Conservation (phyloP, 2,113 vertebrate genomes). For the Paraplagusia blochii region DNA sequence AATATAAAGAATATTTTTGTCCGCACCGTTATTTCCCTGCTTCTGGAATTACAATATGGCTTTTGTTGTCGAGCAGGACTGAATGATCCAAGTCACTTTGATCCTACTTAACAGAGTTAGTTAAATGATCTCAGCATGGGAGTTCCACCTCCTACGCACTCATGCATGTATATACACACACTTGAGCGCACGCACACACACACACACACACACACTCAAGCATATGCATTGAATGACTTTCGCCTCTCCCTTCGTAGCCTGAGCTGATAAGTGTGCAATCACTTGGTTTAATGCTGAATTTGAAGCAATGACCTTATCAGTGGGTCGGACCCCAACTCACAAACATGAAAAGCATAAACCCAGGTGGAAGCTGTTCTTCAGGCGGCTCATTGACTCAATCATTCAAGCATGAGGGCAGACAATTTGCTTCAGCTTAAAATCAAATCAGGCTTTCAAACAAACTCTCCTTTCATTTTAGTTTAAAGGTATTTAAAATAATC, state of each 20-base stretch:
- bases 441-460: constrained; percentile 19
- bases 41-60: constrained; percentile 75
- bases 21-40: constrained; percentile 59
- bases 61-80: constrained; percentile 72
- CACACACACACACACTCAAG: constrained; percentile 42
- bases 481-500: constrained; percentile 1
- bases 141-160: constrained; percentile 37
- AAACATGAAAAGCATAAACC: neutral
- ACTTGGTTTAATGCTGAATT: no score
- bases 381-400: constrained; percentile 51
- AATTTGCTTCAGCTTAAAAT: constrained; percentile 33
- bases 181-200: constrained; percentile 28
- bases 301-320: no score
- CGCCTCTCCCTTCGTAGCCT: no score
- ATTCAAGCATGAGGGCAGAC: constrained; percentile 56
- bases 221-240: neutral
- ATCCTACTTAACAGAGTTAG: constrained; percentile 77
- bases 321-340: no score
- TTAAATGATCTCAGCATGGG: constrained; percentile 76
- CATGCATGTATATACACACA: constrained; percentile 30
- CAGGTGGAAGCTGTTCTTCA: constrained; percentile 60
- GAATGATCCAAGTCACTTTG: constrained; percentile 77
- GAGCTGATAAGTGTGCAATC: no score
- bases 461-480: neutral
- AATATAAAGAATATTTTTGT: constrained; percentile 75